Evolutionary conservation across 2,888 invertebrate genomes (phyloP), one percentile per base, ranked within the genome.

Genomic region (Pecten maximus): DNA sequence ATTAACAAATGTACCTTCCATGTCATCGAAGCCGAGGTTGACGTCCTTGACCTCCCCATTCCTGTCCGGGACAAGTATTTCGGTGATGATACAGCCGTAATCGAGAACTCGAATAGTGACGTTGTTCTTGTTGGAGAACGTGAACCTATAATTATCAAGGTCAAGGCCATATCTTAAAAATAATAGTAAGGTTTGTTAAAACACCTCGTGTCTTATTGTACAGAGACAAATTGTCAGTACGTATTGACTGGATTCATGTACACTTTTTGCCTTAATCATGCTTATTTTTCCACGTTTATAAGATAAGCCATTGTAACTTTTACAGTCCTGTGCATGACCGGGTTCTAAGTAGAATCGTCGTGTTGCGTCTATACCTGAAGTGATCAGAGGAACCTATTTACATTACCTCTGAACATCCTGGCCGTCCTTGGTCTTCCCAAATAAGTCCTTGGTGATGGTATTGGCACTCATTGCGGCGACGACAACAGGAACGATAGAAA

Each of bases 71-170:
- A 98, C 97, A 95, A 97, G 97, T 15, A 99, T 97, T 6, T 98
- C 97, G 0, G 98, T 98, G 89, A 99, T 98, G 19, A 98, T 98
- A 0, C 98, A 99, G 23, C 99, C 99, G 94, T 98, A 98, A 35
- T 98, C 98, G 91, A 98, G 93, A 15, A 97, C 94, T 50, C 95
- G 97, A 0, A 98, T 98, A 90, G 97, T 97, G 97, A 98, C 97
- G 91, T 97, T 91, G 23, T 92, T 93, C 40, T 92, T 97, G 92
- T 98, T 98, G 90, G 96, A 97, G 97, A 98, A 97, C 0, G 98
- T 98, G 95, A 97, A 98, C 92, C 98, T 96, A 90, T 54, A 93
- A 39, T 54, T 6, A n/a, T n/a, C 12, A 54, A 54, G 19, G 54
- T 54, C 54, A 54, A 54, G 12, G 54, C 23, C 54, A 19, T 23